These are phyloP conservation scores for Papilio xuthus DNA, from an alignment of 1,140 invertebrate genomes.

Conservation along the genomic window DNA sequence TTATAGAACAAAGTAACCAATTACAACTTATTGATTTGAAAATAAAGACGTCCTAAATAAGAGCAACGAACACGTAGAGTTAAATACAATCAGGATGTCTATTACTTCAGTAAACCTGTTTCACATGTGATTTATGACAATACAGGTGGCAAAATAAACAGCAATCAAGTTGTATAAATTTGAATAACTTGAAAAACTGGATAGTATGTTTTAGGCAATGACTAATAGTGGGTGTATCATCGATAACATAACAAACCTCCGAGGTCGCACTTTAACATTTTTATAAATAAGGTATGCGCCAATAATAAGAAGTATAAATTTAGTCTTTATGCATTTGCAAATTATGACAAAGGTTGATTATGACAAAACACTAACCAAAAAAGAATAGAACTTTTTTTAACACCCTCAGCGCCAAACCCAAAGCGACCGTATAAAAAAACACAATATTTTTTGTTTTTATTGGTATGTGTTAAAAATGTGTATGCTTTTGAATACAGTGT, in stretches of 20 bases:
- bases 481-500: too few species aligned
- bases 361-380: too few species aligned
- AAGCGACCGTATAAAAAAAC: too few species aligned
- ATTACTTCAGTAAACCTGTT: background rate
- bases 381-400: too few species aligned
- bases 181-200: constrained; percentile 15
- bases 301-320: background rate
- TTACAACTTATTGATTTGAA: background rate
- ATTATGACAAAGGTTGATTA: too few species aligned
- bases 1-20: too few species aligned
- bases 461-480: too few species aligned
- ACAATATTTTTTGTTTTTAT: too few species aligned
- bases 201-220: background rate
- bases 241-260: background rate
- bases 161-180: background rate
- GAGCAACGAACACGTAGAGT: background rate
- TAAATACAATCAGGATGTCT: background rate
- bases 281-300: background rate
- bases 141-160: background rate
- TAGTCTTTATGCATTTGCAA: too few species aligned
- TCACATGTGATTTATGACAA: background rate
- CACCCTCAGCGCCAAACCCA: too few species aligned
- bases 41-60: background rate
- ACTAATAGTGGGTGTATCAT: constrained; percentile 8
- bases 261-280: background rate